Evolutionary conservation across 2,797 vertebrate genomes (phyloP), one percentile per base, ranked within the genome.

Genomic region (Rhodeus uyekii): DNA sequence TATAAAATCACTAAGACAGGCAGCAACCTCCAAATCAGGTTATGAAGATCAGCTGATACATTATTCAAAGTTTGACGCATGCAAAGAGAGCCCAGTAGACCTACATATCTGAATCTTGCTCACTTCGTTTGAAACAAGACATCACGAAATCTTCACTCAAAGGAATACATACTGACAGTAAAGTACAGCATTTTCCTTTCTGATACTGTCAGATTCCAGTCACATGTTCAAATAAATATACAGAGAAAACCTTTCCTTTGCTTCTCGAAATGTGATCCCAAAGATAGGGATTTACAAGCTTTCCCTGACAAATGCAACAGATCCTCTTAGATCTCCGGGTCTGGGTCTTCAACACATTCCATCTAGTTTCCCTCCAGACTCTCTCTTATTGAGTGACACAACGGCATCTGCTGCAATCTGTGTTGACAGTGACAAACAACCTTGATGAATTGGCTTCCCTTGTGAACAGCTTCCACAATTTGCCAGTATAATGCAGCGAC

Each of bases 351-450:
- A 44, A 39, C 39, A 64, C 60, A 29, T 78, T 27, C 34, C 39
- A 53, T 61, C 50, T 71, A 75, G 68, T 71, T 83, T 77, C 80
- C 64, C 64, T 67, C 82, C 58, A 82, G 77, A 46, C 71, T 16
- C 65, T 76, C 44, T 9, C 82, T 63, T 76, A 75, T 53, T 69
- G 79, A 85, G 64, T 84, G 86, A 85, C 82, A 82, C 24, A 44
- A 80, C 9, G 69, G 75, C 80, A 86, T 86, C 88, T 89, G 86
- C 73, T 64, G 78, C 80, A 78, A 80, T 83, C 78, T 78, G 73
- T 85, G 86, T 81, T 81, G 83, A 87, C 86, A 83, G 83, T 82
- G 67, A 84, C 81, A 86, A 81, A 82, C 85, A 88, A 86, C 81
- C 80, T 83, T 84, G 86, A 86, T 78, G 78, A 87, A 87, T 80